Evolutionary conservation across 2,888 invertebrate genomes (phyloP).

Genomic region (Laspeyria flexula): DNA sequence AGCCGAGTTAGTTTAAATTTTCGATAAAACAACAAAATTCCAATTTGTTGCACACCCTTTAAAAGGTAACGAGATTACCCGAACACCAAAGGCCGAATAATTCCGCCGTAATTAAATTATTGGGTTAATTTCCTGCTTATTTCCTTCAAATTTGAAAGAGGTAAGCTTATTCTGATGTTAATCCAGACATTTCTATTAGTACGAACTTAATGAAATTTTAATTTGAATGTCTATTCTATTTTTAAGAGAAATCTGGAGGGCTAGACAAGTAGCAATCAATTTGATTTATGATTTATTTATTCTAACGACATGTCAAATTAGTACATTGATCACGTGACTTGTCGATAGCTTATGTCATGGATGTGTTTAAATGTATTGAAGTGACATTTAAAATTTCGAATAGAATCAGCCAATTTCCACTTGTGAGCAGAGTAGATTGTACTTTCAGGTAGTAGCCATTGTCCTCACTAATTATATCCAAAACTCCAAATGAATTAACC

Average conservation of each 20-base stretch:
- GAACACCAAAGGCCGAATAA: conserved; percentile 2
- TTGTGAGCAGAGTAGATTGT: too few relatives aligned
- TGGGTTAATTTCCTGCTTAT: conserved; percentile 12
- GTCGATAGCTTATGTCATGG: too few relatives aligned
- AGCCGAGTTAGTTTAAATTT: too few relatives aligned
- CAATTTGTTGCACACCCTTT: conserved; percentile 13
- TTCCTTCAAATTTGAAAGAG: conserved; percentile 11
- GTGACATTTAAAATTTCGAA: too few relatives aligned
- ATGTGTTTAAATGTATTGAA: too few relatives aligned
- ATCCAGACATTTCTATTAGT: conserved; percentile 5
- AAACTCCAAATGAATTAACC: not conserved
- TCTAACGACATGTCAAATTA: too few relatives aligned
- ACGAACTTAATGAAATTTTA: conserved; percentile 12
- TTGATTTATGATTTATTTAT: too few relatives aligned
- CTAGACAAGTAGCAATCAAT: too few relatives aligned
- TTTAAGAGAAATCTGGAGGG: too few relatives aligned
- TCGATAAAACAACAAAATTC: not conserved
- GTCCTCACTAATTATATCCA: not conserved
- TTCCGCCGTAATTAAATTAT: conserved; percentile 15
- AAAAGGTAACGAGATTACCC: conserved; percentile 10
- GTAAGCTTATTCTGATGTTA: conserved; percentile 1
- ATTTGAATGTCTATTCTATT: conserved; percentile 1
- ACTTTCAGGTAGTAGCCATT: too few relatives aligned
- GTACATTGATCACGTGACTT: too few relatives aligned
- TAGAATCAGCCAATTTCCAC: too few relatives aligned